Conservation (phyloP, 2,888 invertebrate species). For the Ischnus inquisitorius region DNA sequence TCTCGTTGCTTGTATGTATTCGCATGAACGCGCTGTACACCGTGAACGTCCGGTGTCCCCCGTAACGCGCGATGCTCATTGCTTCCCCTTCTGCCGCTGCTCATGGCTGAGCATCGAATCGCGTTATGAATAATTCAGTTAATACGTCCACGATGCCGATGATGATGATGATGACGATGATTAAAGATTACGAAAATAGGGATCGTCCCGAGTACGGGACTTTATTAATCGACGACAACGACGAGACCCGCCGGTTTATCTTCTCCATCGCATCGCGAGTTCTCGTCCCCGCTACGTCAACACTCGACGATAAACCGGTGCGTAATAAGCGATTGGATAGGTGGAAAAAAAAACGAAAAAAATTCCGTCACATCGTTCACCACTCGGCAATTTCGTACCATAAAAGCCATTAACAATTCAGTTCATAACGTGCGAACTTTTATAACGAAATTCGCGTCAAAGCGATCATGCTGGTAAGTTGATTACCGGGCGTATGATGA, state of each 20-base stretch:
- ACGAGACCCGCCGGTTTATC: neutral
- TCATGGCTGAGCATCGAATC: conserved; percentile 51
- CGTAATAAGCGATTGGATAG: conserved; percentile 17
- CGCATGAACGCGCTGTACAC: conserved; percentile 54
- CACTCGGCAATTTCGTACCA: conserved; percentile 37
- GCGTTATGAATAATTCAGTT: conserved; percentile 66
- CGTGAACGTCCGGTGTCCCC: conserved; percentile 38
- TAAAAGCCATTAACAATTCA: conserved; percentile 56
- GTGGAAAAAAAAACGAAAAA: neutral
- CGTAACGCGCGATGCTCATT: conserved; percentile 6
- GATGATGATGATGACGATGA: conserved; percentile 58
- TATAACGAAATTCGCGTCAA: conserved; percentile 12
- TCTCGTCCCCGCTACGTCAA: neutral
- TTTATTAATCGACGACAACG: conserved; percentile 49
- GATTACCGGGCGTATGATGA: neutral
- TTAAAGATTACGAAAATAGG: conserved; percentile 51
- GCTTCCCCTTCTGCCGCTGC: conserved; percentile 35
- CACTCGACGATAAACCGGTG: conserved; percentile 1
- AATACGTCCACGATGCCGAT: conserved; percentile 58
- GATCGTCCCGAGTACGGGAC: conserved; percentile 24
- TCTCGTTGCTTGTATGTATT: conserved; percentile 41
- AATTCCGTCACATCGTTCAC: neutral
- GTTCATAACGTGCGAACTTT: conserved; percentile 37
- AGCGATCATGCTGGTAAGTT: conserved; percentile 9
- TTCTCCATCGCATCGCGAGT: neutral